Evolutionary conservation across 2,888 invertebrate species (phyloP), one percentile per base, ranked within the genome.

Genomic region (Dermolepida albohirtum): DNA sequence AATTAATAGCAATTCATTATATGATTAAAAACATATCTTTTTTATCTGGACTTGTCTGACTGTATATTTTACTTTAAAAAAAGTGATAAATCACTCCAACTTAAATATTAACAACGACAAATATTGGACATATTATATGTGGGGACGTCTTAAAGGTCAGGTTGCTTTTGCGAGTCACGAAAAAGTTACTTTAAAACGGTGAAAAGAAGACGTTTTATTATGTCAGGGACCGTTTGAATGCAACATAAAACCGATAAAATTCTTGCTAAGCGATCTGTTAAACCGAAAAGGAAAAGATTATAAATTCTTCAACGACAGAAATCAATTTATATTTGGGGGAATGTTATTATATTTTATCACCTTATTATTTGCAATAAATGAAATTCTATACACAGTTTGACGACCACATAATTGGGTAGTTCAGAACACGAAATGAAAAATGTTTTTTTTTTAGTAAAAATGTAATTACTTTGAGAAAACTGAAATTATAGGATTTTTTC

Each of bases 241-340:
- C 47, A 47, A 47, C 14, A 47, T 47, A 47, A 47, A 16, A 17
- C 47, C 47, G 17, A 47, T 47, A 47, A 47, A 47, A 47, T 14
- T 17, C 47, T 8, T 14, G 47, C 14, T 47, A 16, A 47, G 12
- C 47, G 47, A 34, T 34, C 34, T 34, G 34, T 34, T 34, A 34
- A 34, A 10, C 8, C 34, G 34, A 7, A 34, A 34, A 34, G 34
- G 10, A 34, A 34, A 34, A 47, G 47, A 47, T 47, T 14, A 47
- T 47, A 12, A n/a, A 47, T 47, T 47, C 47, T 47, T 47, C 17
- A 47, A 5, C 47, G 47, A 8, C 14, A 8, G 14, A 47, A 47
- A 47, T 47, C 47, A 17, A 47, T 47, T 47, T 47, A 14, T 47
- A 47, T 47, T 47, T 47, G 14, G 17, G 14, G 14, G 47, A n/a